These are phyloP conservation scores for Scrobipalpa costella DNA, from an alignment of 2,888 invertebrate species.

Conservation along the genomic window DNA sequence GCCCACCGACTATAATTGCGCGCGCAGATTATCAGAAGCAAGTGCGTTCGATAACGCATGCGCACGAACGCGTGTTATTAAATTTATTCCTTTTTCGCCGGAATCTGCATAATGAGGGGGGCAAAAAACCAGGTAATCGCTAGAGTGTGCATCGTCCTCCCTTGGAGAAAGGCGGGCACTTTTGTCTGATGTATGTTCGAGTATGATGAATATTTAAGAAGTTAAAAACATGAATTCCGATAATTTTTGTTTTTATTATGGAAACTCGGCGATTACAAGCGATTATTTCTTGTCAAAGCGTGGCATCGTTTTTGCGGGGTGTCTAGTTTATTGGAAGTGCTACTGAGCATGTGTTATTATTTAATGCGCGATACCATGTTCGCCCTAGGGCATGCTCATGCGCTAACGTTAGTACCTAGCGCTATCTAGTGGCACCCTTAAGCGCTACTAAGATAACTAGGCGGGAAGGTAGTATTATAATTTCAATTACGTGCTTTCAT, in stretches of 20 bases:
- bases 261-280: constrained; percentile 57
- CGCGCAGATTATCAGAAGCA: constrained; percentile 78
- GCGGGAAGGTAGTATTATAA: constrained; percentile 16
- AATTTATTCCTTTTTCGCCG: constrained; percentile 80
- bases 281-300: constrained; percentile 67
- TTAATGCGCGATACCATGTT: constrained; percentile 51
- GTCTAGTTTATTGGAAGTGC: constrained; percentile 26
- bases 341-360: constrained; percentile 46
- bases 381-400: constrained; percentile 50
- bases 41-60: constrained; percentile 80
- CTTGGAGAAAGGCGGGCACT: constrained; percentile 68
- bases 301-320: constrained; percentile 49
- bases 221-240: constrained; percentile 44
- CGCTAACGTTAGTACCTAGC: constrained; percentile 33
- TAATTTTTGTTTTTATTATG: constrained; percentile 62
- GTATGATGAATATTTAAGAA: constrained; percentile 70
- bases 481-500: constrained; percentile 22
- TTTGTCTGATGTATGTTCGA: constrained; percentile 50
- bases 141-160: constrained; percentile 72
- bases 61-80: constrained; percentile 79
- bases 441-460: constrained; percentile 26
- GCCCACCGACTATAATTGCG: constrained; percentile 64
- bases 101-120: constrained; percentile 80
- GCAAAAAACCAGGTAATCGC: constrained; percentile 76
- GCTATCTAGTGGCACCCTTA: constrained; percentile 29